Conservation (phyloP, 2,113 vertebrate species). For the Arothron firmamentum region DNA sequence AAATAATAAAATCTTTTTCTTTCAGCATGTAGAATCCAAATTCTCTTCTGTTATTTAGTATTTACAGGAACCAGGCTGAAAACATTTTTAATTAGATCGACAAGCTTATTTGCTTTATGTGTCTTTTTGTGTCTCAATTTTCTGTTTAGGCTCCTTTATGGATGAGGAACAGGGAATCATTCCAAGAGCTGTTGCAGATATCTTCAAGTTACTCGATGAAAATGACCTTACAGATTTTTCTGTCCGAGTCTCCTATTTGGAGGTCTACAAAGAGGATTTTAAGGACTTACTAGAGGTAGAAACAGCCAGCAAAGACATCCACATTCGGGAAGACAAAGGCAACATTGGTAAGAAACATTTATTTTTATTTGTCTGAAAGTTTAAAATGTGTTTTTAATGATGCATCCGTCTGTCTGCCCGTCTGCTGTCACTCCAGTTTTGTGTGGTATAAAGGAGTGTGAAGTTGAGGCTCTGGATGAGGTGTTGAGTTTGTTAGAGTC, state of each 20-base stretch:
- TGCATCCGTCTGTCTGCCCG: too few species aligned
- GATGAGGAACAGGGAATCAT: slow-evolving; percentile 96
- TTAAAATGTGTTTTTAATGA: too few species aligned
- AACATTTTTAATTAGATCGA: not conserved
- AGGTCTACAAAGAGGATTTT: slow-evolving; percentile 97
- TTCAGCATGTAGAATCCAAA: too few species aligned
- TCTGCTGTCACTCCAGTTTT: slow-evolving; percentile 75
- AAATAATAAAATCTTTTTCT: too few species aligned
- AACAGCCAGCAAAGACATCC: slow-evolving; percentile 92
- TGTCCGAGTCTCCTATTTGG: slow-evolving; percentile 90
- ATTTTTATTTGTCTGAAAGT: not conserved
- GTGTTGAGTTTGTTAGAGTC: slow-evolving; percentile 93
- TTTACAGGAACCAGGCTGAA: too few species aligned
- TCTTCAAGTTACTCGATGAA: slow-evolving; percentile 95
- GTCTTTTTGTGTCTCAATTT: not conserved
- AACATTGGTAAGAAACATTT: slow-evolving; percentile 81
- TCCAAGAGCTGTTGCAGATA: slow-evolving; percentile 88
- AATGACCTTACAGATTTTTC: slow-evolving; percentile 89
- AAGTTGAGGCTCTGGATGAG: slow-evolving; percentile 94
- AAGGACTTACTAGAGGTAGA: slow-evolving; percentile 92
- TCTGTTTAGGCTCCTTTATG: slow-evolving; percentile 81
- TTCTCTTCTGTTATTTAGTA: not conserved
- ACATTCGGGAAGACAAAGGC: slow-evolving; percentile 94
- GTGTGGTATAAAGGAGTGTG: slow-evolving; percentile 89
- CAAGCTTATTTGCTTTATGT: not conserved